Conservation (phyloP, 2,113 vertebrate species). For the Cyanocitta stelleri region DNA sequence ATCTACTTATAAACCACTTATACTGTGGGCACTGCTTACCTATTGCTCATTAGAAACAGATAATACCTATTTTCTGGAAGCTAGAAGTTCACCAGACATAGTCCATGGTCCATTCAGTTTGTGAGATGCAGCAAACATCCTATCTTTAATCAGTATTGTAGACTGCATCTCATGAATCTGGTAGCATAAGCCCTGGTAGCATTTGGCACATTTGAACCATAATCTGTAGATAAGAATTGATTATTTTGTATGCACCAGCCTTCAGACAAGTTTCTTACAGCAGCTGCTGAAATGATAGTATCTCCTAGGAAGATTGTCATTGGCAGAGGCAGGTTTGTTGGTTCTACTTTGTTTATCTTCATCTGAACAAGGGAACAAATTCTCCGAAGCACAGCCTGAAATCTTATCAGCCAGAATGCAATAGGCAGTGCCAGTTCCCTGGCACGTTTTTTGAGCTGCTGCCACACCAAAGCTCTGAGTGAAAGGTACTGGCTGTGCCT, state of each 20-base stretch:
- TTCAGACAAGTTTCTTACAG: background rate
- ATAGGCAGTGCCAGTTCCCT: background rate
- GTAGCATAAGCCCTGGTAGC: background rate
- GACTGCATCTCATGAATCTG: background rate
- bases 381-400: background rate
- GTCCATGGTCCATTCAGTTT: background rate
- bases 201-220: background rate
- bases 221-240: conserved; percentile 1
- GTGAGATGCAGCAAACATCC: background rate
- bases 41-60: background rate
- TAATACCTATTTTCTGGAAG: background rate
- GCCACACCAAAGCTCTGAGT: background rate
- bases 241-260: background rate
- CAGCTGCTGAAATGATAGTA: background rate
- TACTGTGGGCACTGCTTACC: background rate
- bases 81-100: background rate
- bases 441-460: background rate
- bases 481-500: background rate
- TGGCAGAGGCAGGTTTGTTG: background rate
- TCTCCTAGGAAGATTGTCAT: background rate
- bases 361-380: conserved; percentile 5
- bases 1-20: conserved; percentile 5
- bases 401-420: background rate
- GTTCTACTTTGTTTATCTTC: conserved; percentile 16
- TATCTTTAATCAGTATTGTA: background rate